Evolutionary conservation across 2,797 vertebrate species (phyloP).

Genomic region (Rhabdomys pumilio): DNA sequence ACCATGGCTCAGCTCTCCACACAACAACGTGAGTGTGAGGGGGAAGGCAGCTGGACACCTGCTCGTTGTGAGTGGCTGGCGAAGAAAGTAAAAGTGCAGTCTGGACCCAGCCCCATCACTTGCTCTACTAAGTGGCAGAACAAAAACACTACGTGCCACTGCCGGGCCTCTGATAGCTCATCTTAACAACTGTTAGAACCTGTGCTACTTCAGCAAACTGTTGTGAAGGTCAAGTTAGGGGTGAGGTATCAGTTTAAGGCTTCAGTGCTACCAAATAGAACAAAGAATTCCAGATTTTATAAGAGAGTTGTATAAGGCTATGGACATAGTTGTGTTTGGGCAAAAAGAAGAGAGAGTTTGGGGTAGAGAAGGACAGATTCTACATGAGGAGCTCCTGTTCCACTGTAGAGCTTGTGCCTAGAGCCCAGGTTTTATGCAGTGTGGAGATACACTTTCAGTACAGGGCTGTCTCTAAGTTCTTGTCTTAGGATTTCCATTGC

Average conservation of each 20-base stretch:
- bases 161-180: not conserved
- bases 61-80: rapidly evolving
- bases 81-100: no score
- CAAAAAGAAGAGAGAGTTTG: no score
- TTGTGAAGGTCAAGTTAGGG: not conserved
- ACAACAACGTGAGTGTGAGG: not conserved
- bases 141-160: not conserved
- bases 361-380: not conserved
- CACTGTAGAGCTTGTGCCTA: rapidly evolving
- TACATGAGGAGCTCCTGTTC: not conserved
- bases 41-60: not conserved
- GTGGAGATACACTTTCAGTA: not conserved
- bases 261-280: not conserved
- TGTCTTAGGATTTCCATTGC: not conserved
- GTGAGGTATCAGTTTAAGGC: not conserved
- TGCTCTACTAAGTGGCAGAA: not conserved
- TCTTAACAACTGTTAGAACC: not conserved
- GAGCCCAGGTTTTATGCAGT: no score
- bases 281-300: not conserved
- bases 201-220: not conserved
- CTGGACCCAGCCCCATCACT: not conserved
- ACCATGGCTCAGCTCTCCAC: no score
- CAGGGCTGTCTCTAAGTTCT: not conserved
- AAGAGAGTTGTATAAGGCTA: slow-evolving; percentile 19
- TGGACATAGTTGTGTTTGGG: not conserved